phyloP scores from a whole-genome alignment of 2,113 vertebrate genomes.

The Ictalurus punctatus region DNA sequence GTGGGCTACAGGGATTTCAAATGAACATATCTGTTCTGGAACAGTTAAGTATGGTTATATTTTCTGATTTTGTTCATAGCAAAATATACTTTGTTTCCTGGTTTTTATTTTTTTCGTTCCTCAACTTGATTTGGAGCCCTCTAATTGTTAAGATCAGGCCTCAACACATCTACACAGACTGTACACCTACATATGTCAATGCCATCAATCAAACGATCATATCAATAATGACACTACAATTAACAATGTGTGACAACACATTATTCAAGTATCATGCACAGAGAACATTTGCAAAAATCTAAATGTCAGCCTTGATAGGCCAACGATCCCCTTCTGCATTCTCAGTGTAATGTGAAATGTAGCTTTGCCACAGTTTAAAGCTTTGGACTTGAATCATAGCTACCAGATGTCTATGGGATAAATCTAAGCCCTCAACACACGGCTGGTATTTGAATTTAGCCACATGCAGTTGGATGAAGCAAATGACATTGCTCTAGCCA shows the following conservation, averaged over 20 bases:
- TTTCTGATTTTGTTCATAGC: background rate
- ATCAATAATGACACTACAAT: background rate
- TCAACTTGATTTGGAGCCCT: background rate
- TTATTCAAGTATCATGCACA: background rate
- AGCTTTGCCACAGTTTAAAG: constrained; percentile 19
- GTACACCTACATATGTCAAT: background rate
- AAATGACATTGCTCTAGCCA: constrained; percentile 22
- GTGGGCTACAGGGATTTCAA: background rate
- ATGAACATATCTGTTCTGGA: background rate
- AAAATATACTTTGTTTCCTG: background rate
- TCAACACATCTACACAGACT: constrained; percentile 6
- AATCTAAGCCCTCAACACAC: constrained; percentile 49
- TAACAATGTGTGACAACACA: background rate
- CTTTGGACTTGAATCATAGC: constrained; percentile 46
- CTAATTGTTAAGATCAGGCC: background rate
- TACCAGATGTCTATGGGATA: constrained; percentile 49
- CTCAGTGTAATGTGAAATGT: background rate
- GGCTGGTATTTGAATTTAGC: constrained; percentile 43
- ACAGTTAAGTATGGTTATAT: background rate
- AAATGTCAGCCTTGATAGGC: constrained; percentile 58
- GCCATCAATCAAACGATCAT: background rate
- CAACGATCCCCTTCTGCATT: background rate
- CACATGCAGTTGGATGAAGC: constrained; percentile 39
- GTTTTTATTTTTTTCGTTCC: background rate
- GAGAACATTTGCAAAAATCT: constrained; percentile 49